These are phyloP conservation scores for Sphecodes monilicornis DNA, from an alignment of 2,888 invertebrate genomes.

Conservation along the genomic window DNA sequence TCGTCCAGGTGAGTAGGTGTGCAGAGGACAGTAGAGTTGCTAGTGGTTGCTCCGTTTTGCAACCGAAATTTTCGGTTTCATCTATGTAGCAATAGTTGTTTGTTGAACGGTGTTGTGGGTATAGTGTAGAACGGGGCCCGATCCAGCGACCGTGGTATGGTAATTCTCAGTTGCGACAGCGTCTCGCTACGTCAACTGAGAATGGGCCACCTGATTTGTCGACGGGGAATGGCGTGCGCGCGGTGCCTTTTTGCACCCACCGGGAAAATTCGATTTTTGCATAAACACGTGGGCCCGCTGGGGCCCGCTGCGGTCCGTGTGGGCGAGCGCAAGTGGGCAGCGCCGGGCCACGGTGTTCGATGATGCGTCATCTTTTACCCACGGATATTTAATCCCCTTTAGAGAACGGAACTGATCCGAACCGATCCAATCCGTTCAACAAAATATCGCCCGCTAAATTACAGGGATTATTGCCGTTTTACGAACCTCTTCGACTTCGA, in stretches of 20 bases:
- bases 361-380: slow-evolving; percentile 66
- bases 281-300: slow-evolving; percentile 47
- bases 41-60: too few relatives aligned
- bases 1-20: too few relatives aligned
- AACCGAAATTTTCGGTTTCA: background rate
- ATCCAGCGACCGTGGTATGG: slow-evolving; percentile 6
- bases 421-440: background rate
- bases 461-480: background rate
- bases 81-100: background rate
- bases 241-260: slow-evolving; percentile 42
- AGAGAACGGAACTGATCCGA: background rate
- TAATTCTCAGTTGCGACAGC: slow-evolving; percentile 11
- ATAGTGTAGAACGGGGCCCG: background rate
- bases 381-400: slow-evolving; percentile 56
- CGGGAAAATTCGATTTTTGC: slow-evolving; percentile 46
- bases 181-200: slow-evolving; percentile 9
- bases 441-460: background rate
- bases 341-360: slow-evolving; percentile 52
- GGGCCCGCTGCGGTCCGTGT: slow-evolving; percentile 8
- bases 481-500: too few relatives aligned
- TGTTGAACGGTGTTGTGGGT: background rate
- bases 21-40: too few relatives aligned
- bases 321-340: slow-evolving; percentile 59
- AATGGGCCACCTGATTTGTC: slow-evolving; percentile 42
- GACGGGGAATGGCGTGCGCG: slow-evolving; percentile 24